These are phyloP conservation scores for Neoniphon sammara DNA, from an alignment of 2,797 vertebrate genomes.

Conservation along the genomic window DNA sequence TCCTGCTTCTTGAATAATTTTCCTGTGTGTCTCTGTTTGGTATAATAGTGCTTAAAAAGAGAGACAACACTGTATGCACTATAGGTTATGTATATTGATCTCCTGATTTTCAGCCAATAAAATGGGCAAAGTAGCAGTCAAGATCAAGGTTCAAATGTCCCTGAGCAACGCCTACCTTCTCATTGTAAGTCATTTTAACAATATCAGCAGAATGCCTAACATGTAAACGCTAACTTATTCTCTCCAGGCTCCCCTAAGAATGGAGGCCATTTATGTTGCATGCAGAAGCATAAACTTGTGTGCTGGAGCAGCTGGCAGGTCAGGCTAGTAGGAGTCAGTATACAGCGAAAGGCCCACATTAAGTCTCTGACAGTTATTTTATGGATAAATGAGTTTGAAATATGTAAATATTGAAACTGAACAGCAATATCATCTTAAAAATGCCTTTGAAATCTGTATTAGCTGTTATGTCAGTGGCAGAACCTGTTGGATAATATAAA, in stretches of 20 bases:
- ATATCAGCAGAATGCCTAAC: background rate
- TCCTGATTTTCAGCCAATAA: no score
- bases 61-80: no score
- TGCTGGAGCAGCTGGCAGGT: conserved; percentile 10
- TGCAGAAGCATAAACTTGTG: background rate
- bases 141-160: background rate
- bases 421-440: background rate
- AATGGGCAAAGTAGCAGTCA: no score
- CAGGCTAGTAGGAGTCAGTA: conserved; percentile 13
- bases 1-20: no score
- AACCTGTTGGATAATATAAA: conserved; percentile 7
- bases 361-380: conserved; percentile 8
- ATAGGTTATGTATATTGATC: no score
- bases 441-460: background rate
- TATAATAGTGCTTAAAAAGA: no score
- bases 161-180: background rate
- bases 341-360: conserved; percentile 7
- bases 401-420: conserved; percentile 20
- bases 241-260: background rate
- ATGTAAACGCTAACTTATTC: background rate
- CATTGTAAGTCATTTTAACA: background rate
- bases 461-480: background rate
- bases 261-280: background rate
- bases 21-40: no score
- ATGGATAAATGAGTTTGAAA: conserved; percentile 15